Evolutionary conservation across 2,797 vertebrate species (phyloP).

Genomic region (Parauchenoglanis ngamensis): DNA sequence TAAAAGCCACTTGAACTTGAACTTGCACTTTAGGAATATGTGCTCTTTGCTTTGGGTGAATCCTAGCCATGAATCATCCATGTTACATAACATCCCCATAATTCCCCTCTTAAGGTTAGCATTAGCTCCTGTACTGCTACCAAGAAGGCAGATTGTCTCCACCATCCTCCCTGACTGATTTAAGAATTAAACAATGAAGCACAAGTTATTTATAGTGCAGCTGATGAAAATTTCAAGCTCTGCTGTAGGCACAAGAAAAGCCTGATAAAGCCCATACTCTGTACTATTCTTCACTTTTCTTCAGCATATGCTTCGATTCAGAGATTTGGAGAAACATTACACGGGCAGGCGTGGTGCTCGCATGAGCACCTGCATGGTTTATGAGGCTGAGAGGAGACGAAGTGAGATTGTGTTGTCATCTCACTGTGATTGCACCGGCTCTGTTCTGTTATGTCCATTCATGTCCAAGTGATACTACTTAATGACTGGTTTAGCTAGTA

Average conservation of each 20-base stretch:
- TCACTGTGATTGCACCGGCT: not conserved
- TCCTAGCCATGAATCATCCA: not conserved
- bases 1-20: too few relatives aligned
- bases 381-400: constrained; percentile 5
- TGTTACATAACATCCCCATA: not conserved
- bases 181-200: constrained; percentile 27
- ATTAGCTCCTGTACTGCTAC: not conserved
- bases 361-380: constrained; percentile 31
- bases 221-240: constrained; percentile 52
- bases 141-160: not conserved
- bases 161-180: not conserved
- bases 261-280: constrained; percentile 31
- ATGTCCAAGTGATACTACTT: not conserved
- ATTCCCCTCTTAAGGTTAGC: not conserved
- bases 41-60: constrained; percentile 9
- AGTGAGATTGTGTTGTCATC: not conserved
- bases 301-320: not conserved
- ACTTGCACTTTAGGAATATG: not conserved
- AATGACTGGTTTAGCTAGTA: not conserved
- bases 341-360: not conserved
- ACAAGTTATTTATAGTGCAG: constrained; percentile 50
- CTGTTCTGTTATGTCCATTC: not conserved
- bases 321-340: constrained; percentile 15
- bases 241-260: constrained; percentile 31
- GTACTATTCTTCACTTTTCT: constrained; percentile 15